phyloP scores from a whole-genome alignment of 2,888 invertebrate genomes.

The Eurytoma adleriae region DNA sequence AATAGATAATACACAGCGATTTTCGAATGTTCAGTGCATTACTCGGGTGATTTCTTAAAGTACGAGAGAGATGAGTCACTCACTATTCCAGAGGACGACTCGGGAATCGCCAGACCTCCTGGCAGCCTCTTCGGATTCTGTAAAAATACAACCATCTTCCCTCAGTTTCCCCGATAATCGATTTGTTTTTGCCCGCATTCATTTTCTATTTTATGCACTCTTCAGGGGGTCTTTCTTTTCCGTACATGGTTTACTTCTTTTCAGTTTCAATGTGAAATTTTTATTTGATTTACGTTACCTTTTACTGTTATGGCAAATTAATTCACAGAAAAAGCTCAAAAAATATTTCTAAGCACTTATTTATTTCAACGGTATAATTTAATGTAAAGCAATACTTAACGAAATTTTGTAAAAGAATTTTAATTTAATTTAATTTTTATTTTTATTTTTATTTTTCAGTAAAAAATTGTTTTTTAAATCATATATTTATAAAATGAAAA shows the following conservation, averaged over 20 bases:
- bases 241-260: neutral
- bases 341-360: no score
- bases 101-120: conserved; percentile 88
- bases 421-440: neutral
- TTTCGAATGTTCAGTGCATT: conserved; percentile 12
- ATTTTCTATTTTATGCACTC: conserved; percentile 26
- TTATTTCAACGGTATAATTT: no score
- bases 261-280: neutral
- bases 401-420: no score
- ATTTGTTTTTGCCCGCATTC: conserved; percentile 47
- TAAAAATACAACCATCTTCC: conserved; percentile 64
- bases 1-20: neutral
- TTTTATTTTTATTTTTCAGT: conserved; percentile 1
- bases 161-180: conserved; percentile 62
- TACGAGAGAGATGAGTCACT: conserved; percentile 75
- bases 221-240: neutral
- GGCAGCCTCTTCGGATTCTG: conserved; percentile 88
- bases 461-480: neutral
- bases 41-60: conserved; percentile 27
- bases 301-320: no score
- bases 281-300: neutral
- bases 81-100: conserved; percentile 92
- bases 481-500: conserved; percentile 27
- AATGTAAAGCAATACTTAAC: no score
- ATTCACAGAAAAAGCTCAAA: no score